Conservation (phyloP, 2,113 vertebrate species). For the Cisticola juncidis region DNA sequence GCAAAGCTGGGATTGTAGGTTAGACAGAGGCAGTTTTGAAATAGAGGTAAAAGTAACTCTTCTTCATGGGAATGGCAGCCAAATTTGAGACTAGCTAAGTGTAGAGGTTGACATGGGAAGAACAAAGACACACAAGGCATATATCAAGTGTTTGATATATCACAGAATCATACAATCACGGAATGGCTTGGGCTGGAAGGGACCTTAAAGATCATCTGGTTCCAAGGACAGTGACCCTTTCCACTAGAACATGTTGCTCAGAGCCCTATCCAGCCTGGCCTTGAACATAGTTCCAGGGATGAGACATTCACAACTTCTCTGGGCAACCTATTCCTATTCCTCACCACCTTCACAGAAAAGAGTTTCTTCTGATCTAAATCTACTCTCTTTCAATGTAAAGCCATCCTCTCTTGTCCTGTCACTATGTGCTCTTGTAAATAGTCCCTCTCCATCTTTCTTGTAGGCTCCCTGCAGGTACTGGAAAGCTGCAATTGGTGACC, state of each 20-base stretch:
- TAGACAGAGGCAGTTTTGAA: neutral
- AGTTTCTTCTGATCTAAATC: neutral
- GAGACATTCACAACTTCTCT: neutral
- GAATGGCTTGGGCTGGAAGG: neutral
- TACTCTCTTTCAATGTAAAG: neutral
- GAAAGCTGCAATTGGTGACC: neutral
- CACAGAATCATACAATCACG: neutral
- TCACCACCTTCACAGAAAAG: neutral
- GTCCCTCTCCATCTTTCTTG: neutral
- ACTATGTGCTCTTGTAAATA: neutral
- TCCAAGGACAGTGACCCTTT: neutral
- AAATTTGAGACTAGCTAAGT: neutral
- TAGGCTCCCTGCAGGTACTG: neutral
- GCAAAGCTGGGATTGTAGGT: neutral
- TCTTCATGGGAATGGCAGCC: neutral
- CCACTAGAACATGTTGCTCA: neutral
- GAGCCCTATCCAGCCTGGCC: neutral
- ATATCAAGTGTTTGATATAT: neutral
- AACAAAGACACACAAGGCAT: neutral
- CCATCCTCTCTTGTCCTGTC: no score
- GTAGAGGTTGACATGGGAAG: neutral
- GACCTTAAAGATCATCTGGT: neutral
- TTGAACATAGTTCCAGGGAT: neutral
- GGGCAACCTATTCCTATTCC: neutral
- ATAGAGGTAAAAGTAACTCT: neutral